Percentiles rank a stretch among this genome's conserved stretches.
Evolutionary conservation across 2,113 vertebrate genomes (phyloP).

Genomic region (Piaya cayana): DNA sequence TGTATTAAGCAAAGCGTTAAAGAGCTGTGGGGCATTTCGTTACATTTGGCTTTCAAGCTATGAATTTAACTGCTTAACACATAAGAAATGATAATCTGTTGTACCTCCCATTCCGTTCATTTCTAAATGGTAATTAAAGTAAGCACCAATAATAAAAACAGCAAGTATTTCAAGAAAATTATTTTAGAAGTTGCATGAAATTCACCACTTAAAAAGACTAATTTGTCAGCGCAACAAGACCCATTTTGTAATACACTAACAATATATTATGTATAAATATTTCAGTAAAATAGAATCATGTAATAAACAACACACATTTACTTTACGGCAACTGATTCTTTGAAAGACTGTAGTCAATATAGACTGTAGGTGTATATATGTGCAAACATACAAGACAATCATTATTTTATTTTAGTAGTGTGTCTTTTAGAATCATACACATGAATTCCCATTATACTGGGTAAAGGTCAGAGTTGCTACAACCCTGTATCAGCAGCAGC

Average conservation of each 20-base stretch:
- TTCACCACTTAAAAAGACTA: conserved; percentile 20
- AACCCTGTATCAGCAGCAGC: conserved; percentile 43
- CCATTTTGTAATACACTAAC: not conserved
- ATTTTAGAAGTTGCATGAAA: conserved; percentile 41
- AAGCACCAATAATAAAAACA: conserved; percentile 60
- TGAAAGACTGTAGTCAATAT: not conserved
- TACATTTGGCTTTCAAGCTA: conserved; percentile 58
- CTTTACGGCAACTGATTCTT: not conserved
- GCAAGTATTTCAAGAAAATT: conserved; percentile 54
- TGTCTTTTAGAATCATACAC: conserved; percentile 24
- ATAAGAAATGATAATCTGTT: conserved; percentile 57
- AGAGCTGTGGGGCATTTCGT: conserved; percentile 57
- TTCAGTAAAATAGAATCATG: conserved; percentile 1
- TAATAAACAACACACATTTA: conserved; percentile 39
- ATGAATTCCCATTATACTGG: conserved; percentile 20
- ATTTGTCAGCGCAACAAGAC: conserved; percentile 53
- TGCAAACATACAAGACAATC: not conserved
- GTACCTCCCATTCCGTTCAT: conserved; percentile 59
- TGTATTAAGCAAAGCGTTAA: conserved; percentile 52
- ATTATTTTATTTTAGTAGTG: conserved; percentile 25
- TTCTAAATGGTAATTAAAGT: conserved; percentile 68
- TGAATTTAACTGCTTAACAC: conserved; percentile 51
- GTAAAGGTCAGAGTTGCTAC: conserved; percentile 41
- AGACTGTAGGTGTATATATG: not conserved
- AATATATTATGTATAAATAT: not conserved